Evolutionary conservation across 2,888 invertebrate species (phyloP), one percentile per base, ranked within the genome.

Genomic region (Drosophila atripex): DNA sequence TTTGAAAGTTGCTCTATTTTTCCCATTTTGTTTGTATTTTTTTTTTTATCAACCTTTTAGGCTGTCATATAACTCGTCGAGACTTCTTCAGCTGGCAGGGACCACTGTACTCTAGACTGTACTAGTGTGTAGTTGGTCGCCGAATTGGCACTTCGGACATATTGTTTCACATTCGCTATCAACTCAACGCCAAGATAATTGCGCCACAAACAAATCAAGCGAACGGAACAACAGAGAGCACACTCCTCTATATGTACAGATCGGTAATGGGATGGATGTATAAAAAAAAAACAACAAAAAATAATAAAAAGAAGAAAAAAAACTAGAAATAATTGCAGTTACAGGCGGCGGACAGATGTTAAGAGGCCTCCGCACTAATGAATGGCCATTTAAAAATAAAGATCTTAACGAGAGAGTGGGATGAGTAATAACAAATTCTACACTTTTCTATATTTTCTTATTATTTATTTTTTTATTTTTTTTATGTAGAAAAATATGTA

Each of bases 131-230:
- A 9, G 38, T 41, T 18, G 14, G 38, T 14, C 25, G 41, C 12
- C 47, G 52, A 65, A 60, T 60, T 60, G 60, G 11, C 58, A 16
- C 58, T 58, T 46, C 46, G 39, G 32, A 38, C 18, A 47, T 59
- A 58, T 57, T 46, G 28, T 60, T 60, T 46, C 59, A 28, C 38
- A 38, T 38, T 12, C 38, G 46, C 60, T 60, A 60, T 60, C 60
- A 60, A 60, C 21, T 47, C 47, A 39, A 35, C 47, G 46, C 45
- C 35, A 64, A 53, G 57, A 68, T 56, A 68, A 68, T 68, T 50
- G 35, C 50, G 45, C 11, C 53, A 53, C 39, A 46, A 35, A 25
- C 64, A 64, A 64, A 63, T 50, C 63, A 43, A 63, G 43, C 61
- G 30, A 63, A 61, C 49, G 41, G 38, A 61, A 58, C 3, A n/a